Evolutionary conservation across 1,140 invertebrate species (phyloP), one percentile per base, ranked within the genome.

Genomic region (Bursaphelenchus mucronatus): DNA sequence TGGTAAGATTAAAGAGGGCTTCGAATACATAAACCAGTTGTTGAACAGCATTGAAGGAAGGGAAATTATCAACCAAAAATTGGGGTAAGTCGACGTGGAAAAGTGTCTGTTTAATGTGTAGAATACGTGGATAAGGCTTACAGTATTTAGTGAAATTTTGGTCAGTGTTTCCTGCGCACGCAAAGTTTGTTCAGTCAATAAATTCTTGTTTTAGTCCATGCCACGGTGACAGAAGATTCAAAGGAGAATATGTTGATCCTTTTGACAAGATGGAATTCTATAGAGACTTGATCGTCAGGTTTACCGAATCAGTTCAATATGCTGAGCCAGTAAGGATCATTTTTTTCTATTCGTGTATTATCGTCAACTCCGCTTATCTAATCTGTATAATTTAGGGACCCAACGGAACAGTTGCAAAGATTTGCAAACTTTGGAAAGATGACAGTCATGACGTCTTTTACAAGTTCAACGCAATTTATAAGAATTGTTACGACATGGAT

Each of bases 41-140:
- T 49, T 61, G 7, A 47, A 66, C 40, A 73, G 71, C 19, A 50
- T 43, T 15, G 66, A 64, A 15, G 71, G 71, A 50, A 55, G 71
- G 21, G 39, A 64, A 5, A 9, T 30, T 30, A 30, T 30, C 30
- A 30, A 30, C 30, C 30, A 30, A 5, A 30, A 30, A 30, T 30
- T 30, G 30, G 30, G 30, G 30, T 30, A 30, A 1, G 30, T 30
- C n/a, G n/a, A n/a, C n/a, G n/a, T n/a, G n/a, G n/a, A n/a, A n/a
- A n/a, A n/a, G n/a, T n/a, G n/a, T n/a, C n/a, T n/a, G n/a, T n/a
- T n/a, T n/a, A n/a, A n/a, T n/a, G n/a, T n/a, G n/a, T n/a, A n/a
- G n/a, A n/a, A n/a, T n/a, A n/a, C n/a, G n/a, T n/a, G n/a, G n/a
- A n/a, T n/a, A n/a, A n/a, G n/a, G n/a, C n/a, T n/a, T n/a, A n/a